A percentile compares a stretch with the other conserved stretches of the same genome.
Conservation (phyloP, 2,113 vertebrate genomes). For the Lota lota region DNA sequence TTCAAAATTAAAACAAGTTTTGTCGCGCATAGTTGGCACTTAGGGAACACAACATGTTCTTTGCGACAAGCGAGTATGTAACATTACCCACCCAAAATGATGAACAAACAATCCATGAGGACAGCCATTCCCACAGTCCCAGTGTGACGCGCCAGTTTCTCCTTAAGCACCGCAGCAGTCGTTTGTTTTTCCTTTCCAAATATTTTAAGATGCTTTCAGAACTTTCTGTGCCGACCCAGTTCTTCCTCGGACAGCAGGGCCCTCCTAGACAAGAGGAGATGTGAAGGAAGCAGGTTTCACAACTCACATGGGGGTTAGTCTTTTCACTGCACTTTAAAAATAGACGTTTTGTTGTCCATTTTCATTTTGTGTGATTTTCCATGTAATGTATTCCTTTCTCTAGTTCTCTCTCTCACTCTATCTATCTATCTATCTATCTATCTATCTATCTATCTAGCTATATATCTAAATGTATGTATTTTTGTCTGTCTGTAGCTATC, state of each 20-base stretch:
- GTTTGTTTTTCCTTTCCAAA: neutral
- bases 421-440: neutral
- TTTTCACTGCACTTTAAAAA: neutral
- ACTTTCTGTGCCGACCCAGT: neutral
- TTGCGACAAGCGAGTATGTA: no score
- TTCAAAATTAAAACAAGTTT: no score
- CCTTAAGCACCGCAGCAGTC: no score
- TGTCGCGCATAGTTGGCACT: no score
- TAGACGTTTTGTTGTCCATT: neutral
- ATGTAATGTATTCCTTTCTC: no score
- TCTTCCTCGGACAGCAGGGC: neutral
- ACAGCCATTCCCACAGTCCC: no score
- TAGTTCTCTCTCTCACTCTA: no score
- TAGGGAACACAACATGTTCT: no score
- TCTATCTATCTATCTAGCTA: neutral
- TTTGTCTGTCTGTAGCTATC: neutral
- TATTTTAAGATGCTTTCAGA: neutral
- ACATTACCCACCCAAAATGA: no score
- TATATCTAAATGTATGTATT: neutral
- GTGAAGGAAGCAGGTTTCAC: neutral
- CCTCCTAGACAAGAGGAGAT: neutral
- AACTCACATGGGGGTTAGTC: neutral
- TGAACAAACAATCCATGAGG: no score
- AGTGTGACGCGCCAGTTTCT: no score
- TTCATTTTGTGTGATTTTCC: no score